These are phyloP conservation scores for Capitulum mitella DNA, from an alignment of 2,888 invertebrate species.

Conservation along the genomic window DNA sequence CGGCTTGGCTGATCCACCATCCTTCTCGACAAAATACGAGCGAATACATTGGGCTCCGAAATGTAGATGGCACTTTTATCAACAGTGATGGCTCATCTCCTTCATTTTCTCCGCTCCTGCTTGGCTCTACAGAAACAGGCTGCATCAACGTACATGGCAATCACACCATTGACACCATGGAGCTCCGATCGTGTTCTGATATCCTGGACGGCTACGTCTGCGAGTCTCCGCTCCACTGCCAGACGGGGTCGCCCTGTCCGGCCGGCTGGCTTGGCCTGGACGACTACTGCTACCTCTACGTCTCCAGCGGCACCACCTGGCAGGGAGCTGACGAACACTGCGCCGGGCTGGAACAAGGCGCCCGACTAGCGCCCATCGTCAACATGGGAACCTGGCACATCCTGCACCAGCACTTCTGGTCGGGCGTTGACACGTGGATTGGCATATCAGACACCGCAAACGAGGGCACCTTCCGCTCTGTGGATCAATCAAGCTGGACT, in stretches of 20 bases:
- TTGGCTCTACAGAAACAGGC: too few relatives aligned
- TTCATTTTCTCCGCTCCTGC: too few relatives aligned
- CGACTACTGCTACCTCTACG: slow-evolving; percentile 12
- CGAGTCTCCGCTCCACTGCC: not conserved
- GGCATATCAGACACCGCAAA: not conserved
- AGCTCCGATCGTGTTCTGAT: too few relatives aligned
- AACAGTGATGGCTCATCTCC: too few relatives aligned
- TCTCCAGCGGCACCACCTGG: not conserved
- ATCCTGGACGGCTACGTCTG: not conserved
- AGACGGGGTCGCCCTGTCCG: not conserved
- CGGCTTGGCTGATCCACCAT: too few relatives aligned
- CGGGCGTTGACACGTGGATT: not conserved
- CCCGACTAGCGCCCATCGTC: not conserved
- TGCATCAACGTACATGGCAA: too few relatives aligned
- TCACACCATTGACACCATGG: too few relatives aligned
- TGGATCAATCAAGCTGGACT: not conserved
- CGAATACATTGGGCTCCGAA: too few relatives aligned
- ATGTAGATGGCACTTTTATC: too few relatives aligned
- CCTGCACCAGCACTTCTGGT: not conserved
- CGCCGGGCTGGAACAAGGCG: not conserved
- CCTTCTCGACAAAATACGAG: too few relatives aligned
- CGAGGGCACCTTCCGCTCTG: not conserved
- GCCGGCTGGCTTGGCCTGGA: not conserved
- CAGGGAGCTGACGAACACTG: not conserved
- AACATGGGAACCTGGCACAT: not conserved